Evolutionary conservation across 2,113 vertebrate genomes (phyloP), one percentile per base, ranked within the genome.

Genomic region (Prolemur simus): DNA sequence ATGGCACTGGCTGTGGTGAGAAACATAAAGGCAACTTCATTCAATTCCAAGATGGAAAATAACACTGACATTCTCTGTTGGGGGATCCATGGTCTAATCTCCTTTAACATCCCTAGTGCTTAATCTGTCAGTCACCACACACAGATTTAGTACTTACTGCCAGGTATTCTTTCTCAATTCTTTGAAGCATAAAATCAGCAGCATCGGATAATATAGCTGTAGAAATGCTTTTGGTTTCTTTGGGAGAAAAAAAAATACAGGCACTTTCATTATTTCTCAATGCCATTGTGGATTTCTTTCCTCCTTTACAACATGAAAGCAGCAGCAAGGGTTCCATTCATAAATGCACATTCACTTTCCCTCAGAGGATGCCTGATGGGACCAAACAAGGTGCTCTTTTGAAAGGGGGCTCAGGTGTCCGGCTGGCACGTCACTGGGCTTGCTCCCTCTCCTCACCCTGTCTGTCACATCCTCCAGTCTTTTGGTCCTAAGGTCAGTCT

Each of bases 111-210:
- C 98, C 98, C 97, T 58, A 56, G 95, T 80, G 97, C 97, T 99
- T 98, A 98, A 98, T 98, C 98, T 98, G 97, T 97, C 98, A 96
- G 58, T 98, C 97, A 96, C 83, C 83, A 96, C 84, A 96, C 52
- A 90, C 12, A 94, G 98, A 99, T 98, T 98, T 98, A 98, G 96
- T 63, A 85, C 94, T 96, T 96, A 98, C 86, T 98, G 95, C 87
- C 95, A 98, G 86, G 90, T 97, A 98, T 97, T 97, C 98, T 96
- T 96, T 96, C 93, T 94, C 91, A 91, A 87, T 84, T 97, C 96
- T 98, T 98, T 97, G 97, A 98, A 98, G 93, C 96, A 98, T 87
- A 97, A 98, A 98, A 97, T 98, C 20, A 4, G 92, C 93, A 97
- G 89, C 81, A 92, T 45, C 8, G 4, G 80, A 96, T 96, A 98